These are phyloP conservation scores for Eucidaris tribuloides DNA, from an alignment of 35 echinoderm and acorn worm species.

Conservation along the genomic window DNA sequence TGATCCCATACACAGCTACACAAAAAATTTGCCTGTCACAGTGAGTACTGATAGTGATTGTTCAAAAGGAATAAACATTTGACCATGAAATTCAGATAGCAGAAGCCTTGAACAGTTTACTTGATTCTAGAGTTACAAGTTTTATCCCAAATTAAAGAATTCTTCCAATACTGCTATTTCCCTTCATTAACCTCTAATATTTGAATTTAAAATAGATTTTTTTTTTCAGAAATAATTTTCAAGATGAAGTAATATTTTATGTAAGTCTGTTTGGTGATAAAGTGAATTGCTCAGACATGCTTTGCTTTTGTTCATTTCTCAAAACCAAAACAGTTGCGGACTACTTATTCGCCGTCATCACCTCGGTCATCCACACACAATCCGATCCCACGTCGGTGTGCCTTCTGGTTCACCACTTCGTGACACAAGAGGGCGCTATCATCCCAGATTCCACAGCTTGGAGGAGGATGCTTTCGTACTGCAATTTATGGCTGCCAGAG, in stretches of 20 bases:
- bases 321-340: neutral
- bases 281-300: neutral
- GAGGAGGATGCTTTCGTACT: neutral
- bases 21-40: no score
- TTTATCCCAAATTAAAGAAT: neutral
- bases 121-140: no score
- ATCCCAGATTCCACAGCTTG: neutral
- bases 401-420: neutral
- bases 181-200: neutral
- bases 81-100: no score
- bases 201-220: neutral
- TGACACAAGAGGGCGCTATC: neutral
- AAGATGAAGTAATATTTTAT: neutral
- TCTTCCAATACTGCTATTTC: neutral
- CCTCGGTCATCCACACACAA: conserved; percentile 10
- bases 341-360: neutral
- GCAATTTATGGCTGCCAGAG: neutral
- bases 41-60: no score
- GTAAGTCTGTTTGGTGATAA: neutral
- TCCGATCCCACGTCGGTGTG: neutral
- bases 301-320: neutral
- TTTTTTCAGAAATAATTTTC: neutral
- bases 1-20: no score
- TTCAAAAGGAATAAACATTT: no score
- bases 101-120: no score